Conservation (phyloP, 2,797 vertebrate genomes). For the Acanthurus tractus region DNA sequence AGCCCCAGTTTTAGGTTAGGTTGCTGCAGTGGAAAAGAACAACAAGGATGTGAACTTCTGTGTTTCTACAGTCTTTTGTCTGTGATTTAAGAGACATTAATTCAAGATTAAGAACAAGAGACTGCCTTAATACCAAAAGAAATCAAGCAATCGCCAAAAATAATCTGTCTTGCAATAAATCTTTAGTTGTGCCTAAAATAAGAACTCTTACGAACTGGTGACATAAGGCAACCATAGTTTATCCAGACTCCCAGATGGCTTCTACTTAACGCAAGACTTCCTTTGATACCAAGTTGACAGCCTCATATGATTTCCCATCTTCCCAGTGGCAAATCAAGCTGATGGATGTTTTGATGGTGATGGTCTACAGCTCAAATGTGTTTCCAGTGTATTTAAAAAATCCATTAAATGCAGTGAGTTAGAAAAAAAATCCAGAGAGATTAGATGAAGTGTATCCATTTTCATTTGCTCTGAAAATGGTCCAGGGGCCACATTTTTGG, state of each 20-base stretch:
- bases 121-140: conserved; percentile 15
- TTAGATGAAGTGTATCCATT: conserved; percentile 81
- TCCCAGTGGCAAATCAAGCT: conserved; percentile 51
- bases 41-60: background rate
- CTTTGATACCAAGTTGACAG: conserved; percentile 50
- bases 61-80: background rate
- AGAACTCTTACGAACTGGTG: conserved; percentile 19
- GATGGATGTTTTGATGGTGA: conserved; percentile 64
- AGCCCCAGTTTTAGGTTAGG: background rate
- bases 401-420: conserved; percentile 36
- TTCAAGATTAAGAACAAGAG: conserved; percentile 7
- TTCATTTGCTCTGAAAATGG: conserved; percentile 76
- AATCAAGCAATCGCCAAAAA: conserved; percentile 29
- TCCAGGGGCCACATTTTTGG: conserved; percentile 78
- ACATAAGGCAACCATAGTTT: conserved; percentile 31
- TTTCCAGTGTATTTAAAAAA: conserved; percentile 64
- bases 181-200: conserved; percentile 29
- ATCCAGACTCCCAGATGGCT: conserved; percentile 54
- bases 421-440: conserved; percentile 68
- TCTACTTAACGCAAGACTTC: conserved; percentile 45
- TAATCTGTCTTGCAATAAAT: conserved; percentile 36
- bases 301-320: conserved; percentile 53
- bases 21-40: background rate
- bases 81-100: conserved; percentile 7
- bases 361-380: conserved; percentile 63